A percentile compares a stretch with the other conserved stretches of the same genome.
These are phyloP conservation scores for Ostrea denselamellosa DNA, from an alignment of 1,140 invertebrate genomes.

Conservation along the genomic window DNA sequence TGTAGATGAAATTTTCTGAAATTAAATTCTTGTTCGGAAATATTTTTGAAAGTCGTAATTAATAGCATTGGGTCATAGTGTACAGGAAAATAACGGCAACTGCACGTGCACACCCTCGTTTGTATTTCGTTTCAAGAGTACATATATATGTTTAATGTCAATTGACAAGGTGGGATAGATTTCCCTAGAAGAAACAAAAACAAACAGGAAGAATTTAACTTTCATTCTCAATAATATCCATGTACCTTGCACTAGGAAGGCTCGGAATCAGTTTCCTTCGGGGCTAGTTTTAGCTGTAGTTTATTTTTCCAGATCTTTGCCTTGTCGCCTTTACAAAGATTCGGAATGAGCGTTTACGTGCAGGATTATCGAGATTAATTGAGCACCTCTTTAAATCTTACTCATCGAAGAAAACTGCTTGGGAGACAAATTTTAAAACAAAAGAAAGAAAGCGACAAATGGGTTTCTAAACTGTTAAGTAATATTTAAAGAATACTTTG, in stretches of 20 bases:
- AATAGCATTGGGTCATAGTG: neutral
- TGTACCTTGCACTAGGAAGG: neutral
- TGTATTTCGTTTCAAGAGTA: neutral
- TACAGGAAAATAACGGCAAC: neutral
- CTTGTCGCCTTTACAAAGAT: neutral
- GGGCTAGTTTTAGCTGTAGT: neutral
- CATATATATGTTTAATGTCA: neutral
- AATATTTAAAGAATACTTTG: neutral
- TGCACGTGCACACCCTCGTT: neutral
- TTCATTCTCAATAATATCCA: conserved; percentile 3
- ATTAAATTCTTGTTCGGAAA: neutral
- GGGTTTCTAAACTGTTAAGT: neutral
- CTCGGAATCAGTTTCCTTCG: neutral
- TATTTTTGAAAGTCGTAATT: neutral
- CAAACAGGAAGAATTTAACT: neutral
- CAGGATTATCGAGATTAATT: conserved; percentile 28
- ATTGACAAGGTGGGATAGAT: neutral
- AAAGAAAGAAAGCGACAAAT: neutral
- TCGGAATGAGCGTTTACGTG: neutral
- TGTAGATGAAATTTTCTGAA: neutral
- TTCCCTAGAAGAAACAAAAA: neutral
- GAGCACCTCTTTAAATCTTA: neutral
- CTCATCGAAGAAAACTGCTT: neutral
- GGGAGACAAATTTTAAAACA: conserved; percentile 18
- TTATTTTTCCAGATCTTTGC: neutral